phyloP scores from a whole-genome alignment of 2,113 vertebrate species.

The Nematolebias whitei region DNA sequence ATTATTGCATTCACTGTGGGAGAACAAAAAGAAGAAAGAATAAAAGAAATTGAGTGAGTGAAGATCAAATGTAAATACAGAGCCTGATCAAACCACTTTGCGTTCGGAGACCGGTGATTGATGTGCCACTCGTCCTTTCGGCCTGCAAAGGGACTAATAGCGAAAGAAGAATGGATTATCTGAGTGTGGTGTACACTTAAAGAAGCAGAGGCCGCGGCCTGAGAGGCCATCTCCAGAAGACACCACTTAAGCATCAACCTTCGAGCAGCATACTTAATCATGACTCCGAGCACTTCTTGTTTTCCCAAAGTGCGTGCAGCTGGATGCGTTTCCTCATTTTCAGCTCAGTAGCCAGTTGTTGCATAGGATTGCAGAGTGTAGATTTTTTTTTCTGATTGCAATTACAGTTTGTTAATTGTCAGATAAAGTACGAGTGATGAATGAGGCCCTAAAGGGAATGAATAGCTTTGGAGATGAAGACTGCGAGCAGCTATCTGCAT shows the following conservation, averaged over 20 bases:
- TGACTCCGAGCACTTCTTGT: slow-evolving; percentile 46
- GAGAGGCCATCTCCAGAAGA: slow-evolving; percentile 58
- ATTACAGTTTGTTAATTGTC: slow-evolving; percentile 74
- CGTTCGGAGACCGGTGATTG: slow-evolving; percentile 58
- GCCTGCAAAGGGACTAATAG: slow-evolving; percentile 62
- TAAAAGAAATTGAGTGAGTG: slow-evolving; percentile 22
- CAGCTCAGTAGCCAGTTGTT: slow-evolving; percentile 53
- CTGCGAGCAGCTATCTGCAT: slow-evolving; percentile 34
- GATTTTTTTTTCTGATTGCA: slow-evolving; percentile 67
- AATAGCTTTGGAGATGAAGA: slow-evolving; percentile 41
- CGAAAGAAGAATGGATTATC: slow-evolving; percentile 65
- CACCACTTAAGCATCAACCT: slow-evolving; percentile 59
- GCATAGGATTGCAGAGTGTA: slow-evolving; percentile 31
- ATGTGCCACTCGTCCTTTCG: slow-evolving; percentile 62
- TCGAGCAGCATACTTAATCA: slow-evolving; percentile 63
- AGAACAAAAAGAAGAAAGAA: slow-evolving; percentile 21
- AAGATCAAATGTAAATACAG: slow-evolving; percentile 58
- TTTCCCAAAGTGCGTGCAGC: slow-evolving; percentile 49
- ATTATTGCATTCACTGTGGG: slow-evolving; percentile 52
- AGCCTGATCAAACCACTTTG: slow-evolving; percentile 61
- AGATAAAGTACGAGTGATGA: slow-evolving; percentile 56
- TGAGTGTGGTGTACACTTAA: slow-evolving; percentile 54
- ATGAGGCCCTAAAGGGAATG: slow-evolving; percentile 41
- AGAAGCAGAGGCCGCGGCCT: slow-evolving; percentile 52
- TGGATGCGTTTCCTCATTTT: slow-evolving; percentile 39